Evolutionary conservation across 2,888 invertebrate species (phyloP), one percentile per base, ranked within the genome.

Genomic region (Limnephilus lunatus): DNA sequence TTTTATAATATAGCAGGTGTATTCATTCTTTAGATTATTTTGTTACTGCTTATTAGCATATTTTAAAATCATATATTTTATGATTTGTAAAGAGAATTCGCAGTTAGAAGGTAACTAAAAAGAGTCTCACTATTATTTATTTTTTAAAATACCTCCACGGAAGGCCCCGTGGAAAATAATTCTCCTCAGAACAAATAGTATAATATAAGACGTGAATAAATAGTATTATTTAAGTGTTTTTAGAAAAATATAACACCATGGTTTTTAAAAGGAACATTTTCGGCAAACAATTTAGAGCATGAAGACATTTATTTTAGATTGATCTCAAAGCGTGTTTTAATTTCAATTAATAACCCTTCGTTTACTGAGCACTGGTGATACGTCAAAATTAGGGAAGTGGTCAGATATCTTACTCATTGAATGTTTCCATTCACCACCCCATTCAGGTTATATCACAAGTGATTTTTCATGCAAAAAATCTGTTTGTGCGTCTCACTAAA

Each of bases 321-420:
- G 39, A 48, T 86, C 86, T 48, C 25, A 86, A 44, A 44, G n/a
- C 44, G 9, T 48, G 86, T 35, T 86, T 86, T 86, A 25, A 53
- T 88, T 88, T 88, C 30, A 68, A 30, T 88, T 53, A 88, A 88
- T 88, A 88, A 68, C 88, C 88, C 32, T 35, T 32, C 30, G 53
- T 88, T 88, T 31, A 86, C 53, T 88, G 88, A 88, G 53, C 68
- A 68, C 32, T 53, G 88, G 88, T 88, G 88, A 68, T 88, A 88
- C 68, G 53, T 88, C 88, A 88, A 88, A 53, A 68, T 53, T 53
- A 88, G 30, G 68, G 68, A 68, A 88, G 31, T 88, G 32, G 68
- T 53, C 31, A 88, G 88, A 88, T 88, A 88, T 88, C 88, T 86
- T 44, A 83, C 35, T 83, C 30, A 25, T 14, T 14, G 31, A 19